Evolutionary conservation across 2,113 vertebrate genomes (phyloP), one percentile per base, ranked within the genome.

Genomic region (Ciconia maguari): DNA sequence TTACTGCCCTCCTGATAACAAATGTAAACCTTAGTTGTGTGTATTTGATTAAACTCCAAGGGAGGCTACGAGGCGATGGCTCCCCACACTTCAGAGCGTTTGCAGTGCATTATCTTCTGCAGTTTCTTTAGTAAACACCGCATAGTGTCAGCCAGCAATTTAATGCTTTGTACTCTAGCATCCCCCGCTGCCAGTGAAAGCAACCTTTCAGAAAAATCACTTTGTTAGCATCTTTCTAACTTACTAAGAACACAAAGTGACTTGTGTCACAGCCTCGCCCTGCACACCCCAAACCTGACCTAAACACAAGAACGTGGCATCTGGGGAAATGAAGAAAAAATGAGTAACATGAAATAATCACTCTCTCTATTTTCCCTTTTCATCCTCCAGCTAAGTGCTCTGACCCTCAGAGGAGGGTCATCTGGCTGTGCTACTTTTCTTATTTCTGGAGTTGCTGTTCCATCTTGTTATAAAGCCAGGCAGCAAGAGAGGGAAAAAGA

Each of bases 191-290:
- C 61, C 91, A 91, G 71, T 75, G 85, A 96, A 97, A 90, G 52
- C 41, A 78, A 71, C 27, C 68, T 83, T 76, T 92, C 82, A 62
- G 90, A 96, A 94, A 88, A 96, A 89, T 79, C 48, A n/a, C 84
- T 93, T 87, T 72, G 48, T 87, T 80, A 77, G 22, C 42, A 13
- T 62, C 89, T 95, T 92, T 90, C 88, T 80, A 91, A 32, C 81
- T 95, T 89, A 94, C 94, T 80, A 81, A 96, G 93, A 95, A 86
- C 84, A 58, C 64, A 93, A 54, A 69, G 48, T 82, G 51, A 46
- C 55, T 83, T 46, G 49, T 80, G 83, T 85, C 58, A 7, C 2
- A 3, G 48, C 51, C 64, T 95, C 15, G 3, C 75, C 38, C 83
- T 58, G 52, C 14, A 7, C 36, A 68, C 48, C 72, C 34, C 41